Conservation (phyloP, 2,113 vertebrate genomes). For the Phoenicopterus ruber region DNA sequence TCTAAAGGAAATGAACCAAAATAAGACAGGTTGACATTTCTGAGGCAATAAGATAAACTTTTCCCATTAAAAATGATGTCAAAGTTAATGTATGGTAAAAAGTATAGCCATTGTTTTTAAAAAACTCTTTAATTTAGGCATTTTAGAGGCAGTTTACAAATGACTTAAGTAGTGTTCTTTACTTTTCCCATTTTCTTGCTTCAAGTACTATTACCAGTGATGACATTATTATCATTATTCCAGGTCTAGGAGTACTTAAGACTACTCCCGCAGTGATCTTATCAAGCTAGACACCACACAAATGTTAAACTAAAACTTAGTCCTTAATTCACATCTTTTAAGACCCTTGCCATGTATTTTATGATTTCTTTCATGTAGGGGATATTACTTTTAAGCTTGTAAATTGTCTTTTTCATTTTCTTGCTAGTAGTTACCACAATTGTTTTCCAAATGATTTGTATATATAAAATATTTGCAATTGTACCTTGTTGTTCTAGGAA, state of each 20-base stretch:
- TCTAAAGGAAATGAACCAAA: neutral
- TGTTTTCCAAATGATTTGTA: neutral
- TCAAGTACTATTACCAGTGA: neutral
- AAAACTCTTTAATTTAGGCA: neutral
- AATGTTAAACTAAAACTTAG: neutral
- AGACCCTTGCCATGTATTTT: neutral
- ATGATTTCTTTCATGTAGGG: neutral
- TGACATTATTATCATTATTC: neutral
- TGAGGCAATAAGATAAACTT: neutral
- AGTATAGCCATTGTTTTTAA: neutral
- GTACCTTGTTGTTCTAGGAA: neutral
- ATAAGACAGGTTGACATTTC: neutral
- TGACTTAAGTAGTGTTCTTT: neutral
- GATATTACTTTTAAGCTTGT: neutral
- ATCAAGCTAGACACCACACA: neutral
- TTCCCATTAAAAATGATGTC: neutral
- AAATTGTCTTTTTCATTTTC: neutral
- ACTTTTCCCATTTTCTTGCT: neutral
- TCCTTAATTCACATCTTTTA: neutral
- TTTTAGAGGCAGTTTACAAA: neutral
- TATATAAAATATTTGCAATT: neutral
- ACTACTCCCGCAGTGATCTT: neutral
- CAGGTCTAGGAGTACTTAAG: neutral
- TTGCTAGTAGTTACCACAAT: neutral
- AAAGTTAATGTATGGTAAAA: neutral